These are phyloP conservation scores for Pristionchus arcanus DNA, from an alignment of 2,888 invertebrate species.

Conservation along the genomic window DNA sequence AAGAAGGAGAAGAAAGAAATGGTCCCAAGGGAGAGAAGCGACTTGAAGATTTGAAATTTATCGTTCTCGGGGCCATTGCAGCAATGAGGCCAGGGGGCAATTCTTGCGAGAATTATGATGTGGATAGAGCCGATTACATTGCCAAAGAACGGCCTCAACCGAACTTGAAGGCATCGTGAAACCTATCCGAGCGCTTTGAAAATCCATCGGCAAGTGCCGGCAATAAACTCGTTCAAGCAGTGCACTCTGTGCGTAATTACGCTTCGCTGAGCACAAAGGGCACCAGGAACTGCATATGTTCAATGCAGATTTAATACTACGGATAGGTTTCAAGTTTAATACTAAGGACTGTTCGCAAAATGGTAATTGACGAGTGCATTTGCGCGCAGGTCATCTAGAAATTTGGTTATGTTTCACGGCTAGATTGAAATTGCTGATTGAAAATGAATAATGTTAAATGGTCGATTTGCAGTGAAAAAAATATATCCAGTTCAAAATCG, in stretches of 20 bases:
- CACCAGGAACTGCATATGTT: background rate
- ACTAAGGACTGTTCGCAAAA: too few species aligned
- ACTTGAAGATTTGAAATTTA: background rate
- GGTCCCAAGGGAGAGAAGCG: background rate
- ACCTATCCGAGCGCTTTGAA: background rate
- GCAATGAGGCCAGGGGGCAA: background rate
- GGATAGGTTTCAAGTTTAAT: too few species aligned
- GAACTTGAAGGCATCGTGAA: background rate
- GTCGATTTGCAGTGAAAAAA: too few species aligned
- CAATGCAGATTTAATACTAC: background rate
- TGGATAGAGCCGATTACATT: background rate
- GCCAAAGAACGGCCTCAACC: background rate
- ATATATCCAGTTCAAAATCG: too few species aligned
- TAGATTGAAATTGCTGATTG: too few species aligned
- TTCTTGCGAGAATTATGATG: background rate
- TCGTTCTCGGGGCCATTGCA: background rate
- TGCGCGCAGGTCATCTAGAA: background rate
- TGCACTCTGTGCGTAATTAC: slow-evolving; percentile 5
- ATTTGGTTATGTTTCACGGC: too few species aligned
- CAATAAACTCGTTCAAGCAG: background rate
- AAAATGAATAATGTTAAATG: too few species aligned
- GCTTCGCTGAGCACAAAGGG: background rate
- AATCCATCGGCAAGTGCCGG: background rate
- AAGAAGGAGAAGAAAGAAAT: background rate
- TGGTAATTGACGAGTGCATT: too few species aligned